phyloP scores from a whole-genome alignment of 2,888 invertebrate genomes.

The Rotaria macrura region DNA sequence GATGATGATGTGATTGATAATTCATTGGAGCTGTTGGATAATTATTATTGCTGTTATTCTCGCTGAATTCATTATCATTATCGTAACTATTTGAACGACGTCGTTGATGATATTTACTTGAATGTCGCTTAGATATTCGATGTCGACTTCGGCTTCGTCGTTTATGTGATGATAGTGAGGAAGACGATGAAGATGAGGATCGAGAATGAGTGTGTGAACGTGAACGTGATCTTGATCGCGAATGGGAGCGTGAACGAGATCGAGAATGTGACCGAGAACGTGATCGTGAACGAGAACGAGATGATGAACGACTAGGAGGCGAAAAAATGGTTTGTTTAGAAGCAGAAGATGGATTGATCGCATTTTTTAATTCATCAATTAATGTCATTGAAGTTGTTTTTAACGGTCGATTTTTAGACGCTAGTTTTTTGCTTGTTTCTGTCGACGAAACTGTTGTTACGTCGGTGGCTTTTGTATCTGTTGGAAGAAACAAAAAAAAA shows the following conservation, averaged over 20 bases:
- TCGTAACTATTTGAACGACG: not conserved
- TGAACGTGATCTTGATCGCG: not conserved
- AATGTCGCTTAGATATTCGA: not conserved
- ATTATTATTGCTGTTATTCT: not conserved
- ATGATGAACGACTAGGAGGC: slow-evolving; percentile 11
- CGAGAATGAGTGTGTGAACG: not conserved
- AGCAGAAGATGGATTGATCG: not conserved
- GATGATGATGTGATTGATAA: not conserved
- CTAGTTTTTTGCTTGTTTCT: not conserved
- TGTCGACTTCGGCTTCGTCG: not conserved
- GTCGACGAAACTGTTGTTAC: not conserved
- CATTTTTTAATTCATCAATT: slow-evolving; percentile 14
- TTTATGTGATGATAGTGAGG: not conserved
- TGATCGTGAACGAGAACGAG: not conserved
- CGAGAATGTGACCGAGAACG: not conserved
- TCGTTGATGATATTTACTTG: slow-evolving; percentile 4
- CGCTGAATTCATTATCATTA: too few species aligned
- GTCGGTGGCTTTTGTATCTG: not conserved
- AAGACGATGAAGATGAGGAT: not conserved
- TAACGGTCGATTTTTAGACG: not conserved
- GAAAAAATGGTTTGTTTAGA: not conserved
- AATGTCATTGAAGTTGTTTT: slow-evolving; percentile 21
- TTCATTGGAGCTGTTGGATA: not conserved
- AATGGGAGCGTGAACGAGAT: not conserved
- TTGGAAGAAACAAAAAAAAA: not conserved